A percentile compares a stretch with the other conserved stretches of the same genome.
phyloP scores from a whole-genome alignment of 2,888 invertebrate species.

The Holacanthella duospinosa region DNA sequence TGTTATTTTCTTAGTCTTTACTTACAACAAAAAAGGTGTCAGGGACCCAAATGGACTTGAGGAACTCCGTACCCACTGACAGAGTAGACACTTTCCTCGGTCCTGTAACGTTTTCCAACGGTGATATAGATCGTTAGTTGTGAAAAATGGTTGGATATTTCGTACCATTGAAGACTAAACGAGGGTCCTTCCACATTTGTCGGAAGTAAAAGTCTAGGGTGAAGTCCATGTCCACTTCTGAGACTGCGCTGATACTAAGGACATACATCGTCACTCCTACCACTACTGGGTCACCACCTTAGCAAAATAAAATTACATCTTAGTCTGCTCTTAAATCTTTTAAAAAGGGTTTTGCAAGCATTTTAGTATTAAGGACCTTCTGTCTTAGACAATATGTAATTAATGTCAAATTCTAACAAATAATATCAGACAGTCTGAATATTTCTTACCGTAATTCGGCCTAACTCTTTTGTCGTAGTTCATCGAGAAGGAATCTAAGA shows the following conservation, averaged over 20 bases:
- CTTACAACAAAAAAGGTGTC: conserved; percentile 99
- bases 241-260: conserved; percentile 42
- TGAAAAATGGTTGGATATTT: too few relatives aligned
- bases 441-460: conserved; percentile 19
- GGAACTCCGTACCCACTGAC: conserved; percentile 24
- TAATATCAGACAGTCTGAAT: too few relatives aligned
- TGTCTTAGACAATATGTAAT: too few relatives aligned
- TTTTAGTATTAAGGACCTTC: too few relatives aligned
- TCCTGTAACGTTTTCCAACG: neutral
- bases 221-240: conserved; percentile 53
- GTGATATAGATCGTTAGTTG: too few relatives aligned
- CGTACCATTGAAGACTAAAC: conserved; percentile 80
- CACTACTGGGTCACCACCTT: conserved; percentile 42
- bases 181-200: conserved; percentile 95
- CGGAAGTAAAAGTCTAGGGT: conserved; percentile 98
- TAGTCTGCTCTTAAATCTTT: neutral
- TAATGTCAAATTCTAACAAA: too few relatives aligned
- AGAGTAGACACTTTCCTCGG: neutral
- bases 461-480: conserved; percentile 24
- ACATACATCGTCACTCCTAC: conserved; percentile 50
- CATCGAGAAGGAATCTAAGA: conserved; percentile 21
- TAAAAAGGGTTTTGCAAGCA: too few relatives aligned
- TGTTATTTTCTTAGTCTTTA: too few relatives aligned
- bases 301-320: neutral
- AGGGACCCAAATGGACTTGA: conserved; percentile 80